Percentiles rank a stretch among this genome's conserved stretches.
phyloP scores from a whole-genome alignment of 2,113 vertebrate species.

The Tetrao urogallus region DNA sequence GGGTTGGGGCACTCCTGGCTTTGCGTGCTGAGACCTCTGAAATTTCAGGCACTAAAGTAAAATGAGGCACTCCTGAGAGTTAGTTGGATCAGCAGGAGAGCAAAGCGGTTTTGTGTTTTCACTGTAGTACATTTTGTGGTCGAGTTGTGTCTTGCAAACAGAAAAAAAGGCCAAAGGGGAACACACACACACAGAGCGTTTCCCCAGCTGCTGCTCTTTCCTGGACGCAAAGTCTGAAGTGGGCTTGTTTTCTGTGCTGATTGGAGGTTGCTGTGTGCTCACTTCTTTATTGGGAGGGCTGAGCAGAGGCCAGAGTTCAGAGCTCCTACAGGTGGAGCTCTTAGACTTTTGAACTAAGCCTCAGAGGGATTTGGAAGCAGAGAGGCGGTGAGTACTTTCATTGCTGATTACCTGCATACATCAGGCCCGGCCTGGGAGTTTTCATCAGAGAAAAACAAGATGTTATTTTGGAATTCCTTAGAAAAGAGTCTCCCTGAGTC shows the following conservation, averaged over 20 bases:
- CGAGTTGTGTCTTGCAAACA: neutral
- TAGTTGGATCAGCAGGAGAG: neutral
- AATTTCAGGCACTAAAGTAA: neutral
- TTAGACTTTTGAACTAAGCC: neutral
- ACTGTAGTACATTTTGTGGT: neutral
- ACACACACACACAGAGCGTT: neutral
- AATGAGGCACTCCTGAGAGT: neutral
- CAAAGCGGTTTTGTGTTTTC: neutral
- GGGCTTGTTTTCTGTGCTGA: neutral
- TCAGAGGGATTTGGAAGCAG: neutral
- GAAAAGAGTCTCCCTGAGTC: neutral
- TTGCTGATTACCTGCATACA: neutral
- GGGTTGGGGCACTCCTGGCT: neutral
- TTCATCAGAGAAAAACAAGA: neutral
- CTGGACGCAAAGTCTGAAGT: neutral
- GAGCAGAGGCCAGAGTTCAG: neutral
- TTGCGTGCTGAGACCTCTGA: neutral
- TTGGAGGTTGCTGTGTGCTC: neutral
- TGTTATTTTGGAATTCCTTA: neutral
- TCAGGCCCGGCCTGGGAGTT: neutral
- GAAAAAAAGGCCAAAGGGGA: neutral
- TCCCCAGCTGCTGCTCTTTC: neutral
- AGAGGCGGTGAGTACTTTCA: neutral
- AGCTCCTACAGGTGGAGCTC: conserved; percentile 62
- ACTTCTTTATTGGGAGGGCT: neutral